phyloP scores from a whole-genome alignment of 2,797 vertebrate genomes.

The Steatocranus sp. region DNA sequence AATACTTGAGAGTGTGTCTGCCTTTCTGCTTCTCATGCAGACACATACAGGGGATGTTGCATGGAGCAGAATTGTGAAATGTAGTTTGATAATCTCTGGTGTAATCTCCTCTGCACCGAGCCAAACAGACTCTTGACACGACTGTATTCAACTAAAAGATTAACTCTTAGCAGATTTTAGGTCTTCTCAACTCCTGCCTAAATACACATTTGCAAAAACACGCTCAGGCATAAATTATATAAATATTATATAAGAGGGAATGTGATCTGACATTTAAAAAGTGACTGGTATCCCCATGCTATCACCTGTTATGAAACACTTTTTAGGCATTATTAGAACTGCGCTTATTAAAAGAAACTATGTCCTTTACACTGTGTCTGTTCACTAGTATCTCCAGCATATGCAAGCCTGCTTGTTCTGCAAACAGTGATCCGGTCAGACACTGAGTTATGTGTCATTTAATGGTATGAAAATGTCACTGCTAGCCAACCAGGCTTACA shows the following conservation, averaged over 20 bases:
- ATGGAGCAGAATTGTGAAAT: slow-evolving; percentile 33
- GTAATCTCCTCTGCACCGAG: slow-evolving; percentile 49
- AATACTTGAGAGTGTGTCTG: background rate
- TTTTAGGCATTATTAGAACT: background rate
- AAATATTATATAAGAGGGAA: slow-evolving; percentile 51
- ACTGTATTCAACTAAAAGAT: slow-evolving; percentile 42
- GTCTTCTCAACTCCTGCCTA: background rate
- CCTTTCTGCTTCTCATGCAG: background rate
- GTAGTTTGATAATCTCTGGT: slow-evolving; percentile 55
- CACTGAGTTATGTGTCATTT: slow-evolving; percentile 53
- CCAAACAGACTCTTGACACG: slow-evolving; percentile 54
- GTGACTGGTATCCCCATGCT: slow-evolving; percentile 1
- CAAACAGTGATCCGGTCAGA: slow-evolving; percentile 50
- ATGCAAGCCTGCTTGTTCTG: slow-evolving; percentile 10
- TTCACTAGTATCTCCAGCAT: background rate
- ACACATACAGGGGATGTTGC: background rate
- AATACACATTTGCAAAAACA: background rate
- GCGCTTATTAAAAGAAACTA: background rate
- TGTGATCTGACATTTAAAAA: slow-evolving; percentile 9
- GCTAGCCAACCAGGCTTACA: slow-evolving; percentile 38
- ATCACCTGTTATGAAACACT: slow-evolving; percentile 24
- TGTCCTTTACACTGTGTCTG: background rate
- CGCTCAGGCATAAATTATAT: slow-evolving; percentile 6
- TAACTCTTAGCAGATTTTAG: slow-evolving; percentile 40
- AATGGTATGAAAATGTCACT: slow-evolving; percentile 56